Base-by-base conservation (phyloP, 1,140 invertebrate species). In the Bombus balteatus region DNA sequence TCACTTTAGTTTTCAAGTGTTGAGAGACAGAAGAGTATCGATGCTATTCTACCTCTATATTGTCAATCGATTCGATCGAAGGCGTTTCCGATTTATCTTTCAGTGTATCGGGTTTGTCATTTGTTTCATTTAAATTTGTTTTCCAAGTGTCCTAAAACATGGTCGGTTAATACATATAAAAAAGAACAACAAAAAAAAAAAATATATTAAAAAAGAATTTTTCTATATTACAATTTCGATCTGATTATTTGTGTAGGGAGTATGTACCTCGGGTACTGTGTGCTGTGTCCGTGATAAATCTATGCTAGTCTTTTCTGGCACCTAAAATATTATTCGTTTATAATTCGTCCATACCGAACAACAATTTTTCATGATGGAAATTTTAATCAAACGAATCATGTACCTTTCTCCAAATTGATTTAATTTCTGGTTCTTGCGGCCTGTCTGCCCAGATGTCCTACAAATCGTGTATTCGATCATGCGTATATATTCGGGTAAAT, bases 381-480 rank as follows among this genome's bases (percentile, higher is more conserved):
- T 28, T 68, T 47, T 4, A 73, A 22, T 47, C 10, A 22, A 78
- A 25, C 9, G 2, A 34, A 47, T 37, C 13, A 0, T 71, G 22
- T 78, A 85, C 83, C 83, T 85, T 53, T 62, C 53, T 80, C 68
- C 68, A 85, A 22, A 85, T 80, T 4, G 53, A 59, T 65, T 85
- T 80, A 43, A 84, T 72, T 41, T 84, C 76, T 12, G 76, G 76
- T 37, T 80, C 83, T 62, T 62, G 47, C 5, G 83, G 83, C 3
- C 37, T 84, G 43, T 84, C 83, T 34, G 83, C 76, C 83, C 83
- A 84, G n/a, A 82, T 82, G 5, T 82, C 81, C 81, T 82, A 82
- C 3, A 82, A 81, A 72, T 78, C n/a, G 59, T 65, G n/a, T 22
- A 41, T 10, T 53, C 47, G 18, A 53, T 53, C 47, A 53, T 53